A percentile compares a stretch with the other conserved stretches of the same genome.
phyloP scores from a whole-genome alignment of 64 coral and sea anemone genomes.

The Dendronephthya gigantea region DNA sequence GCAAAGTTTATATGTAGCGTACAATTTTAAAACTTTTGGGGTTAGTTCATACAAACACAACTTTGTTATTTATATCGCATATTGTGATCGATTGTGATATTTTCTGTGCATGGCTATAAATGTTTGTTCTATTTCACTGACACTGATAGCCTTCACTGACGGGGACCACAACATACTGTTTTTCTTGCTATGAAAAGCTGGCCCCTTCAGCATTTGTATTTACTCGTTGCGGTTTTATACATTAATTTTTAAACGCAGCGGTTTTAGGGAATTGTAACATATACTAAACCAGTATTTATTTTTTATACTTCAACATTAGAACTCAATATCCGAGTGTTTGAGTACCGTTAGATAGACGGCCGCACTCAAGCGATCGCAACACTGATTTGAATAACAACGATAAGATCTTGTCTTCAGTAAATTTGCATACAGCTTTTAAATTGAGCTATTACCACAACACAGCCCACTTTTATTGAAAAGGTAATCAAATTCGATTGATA shows the following conservation, averaged over 20 bases:
- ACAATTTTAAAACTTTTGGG: background rate
- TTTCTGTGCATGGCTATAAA: background rate
- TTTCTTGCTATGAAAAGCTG: background rate
- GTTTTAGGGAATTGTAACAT: background rate
- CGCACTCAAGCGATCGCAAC: background rate
- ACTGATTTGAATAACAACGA: background rate
- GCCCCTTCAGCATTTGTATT: background rate
- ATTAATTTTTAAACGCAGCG: background rate
- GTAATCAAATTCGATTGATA: slow-evolving; percentile 8
- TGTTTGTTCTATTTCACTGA: background rate
- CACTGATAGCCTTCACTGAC: background rate
- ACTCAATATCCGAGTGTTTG: background rate
- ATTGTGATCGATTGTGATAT: background rate
- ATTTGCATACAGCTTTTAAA: background rate
- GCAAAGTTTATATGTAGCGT: background rate
- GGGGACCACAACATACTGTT: background rate
- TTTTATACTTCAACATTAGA: background rate
- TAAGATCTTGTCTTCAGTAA: background rate
- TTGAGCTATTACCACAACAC: slow-evolving; percentile 2
- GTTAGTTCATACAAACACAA: background rate
- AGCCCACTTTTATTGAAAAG: slow-evolving; percentile 10
- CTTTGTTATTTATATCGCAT: background rate
- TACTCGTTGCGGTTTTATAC: background rate
- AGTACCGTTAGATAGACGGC: background rate
- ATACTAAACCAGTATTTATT: background rate